Percentiles rank a stretch among this genome's conserved stretches.
phyloP scores from a whole-genome alignment of 2,113 vertebrate genomes.

The Cinclus cinclus region DNA sequence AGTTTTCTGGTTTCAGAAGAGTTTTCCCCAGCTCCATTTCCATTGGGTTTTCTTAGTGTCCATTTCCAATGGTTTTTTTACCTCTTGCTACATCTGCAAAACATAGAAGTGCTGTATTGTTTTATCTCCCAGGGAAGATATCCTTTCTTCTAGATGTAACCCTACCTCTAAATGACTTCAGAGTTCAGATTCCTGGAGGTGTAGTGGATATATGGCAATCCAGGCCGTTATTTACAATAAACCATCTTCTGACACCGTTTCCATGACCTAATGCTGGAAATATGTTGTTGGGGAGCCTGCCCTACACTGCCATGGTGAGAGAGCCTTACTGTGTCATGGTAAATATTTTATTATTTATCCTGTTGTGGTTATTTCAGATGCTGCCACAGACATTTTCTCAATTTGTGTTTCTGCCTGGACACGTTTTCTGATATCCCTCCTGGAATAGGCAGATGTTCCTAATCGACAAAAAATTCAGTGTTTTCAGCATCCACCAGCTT shows the following conservation, averaged over 20 bases:
- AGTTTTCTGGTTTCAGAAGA: background rate
- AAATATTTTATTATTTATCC: constrained; percentile 50
- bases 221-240: constrained; percentile 54
- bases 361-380: constrained; percentile 35
- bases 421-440: constrained; percentile 3
- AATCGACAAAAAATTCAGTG: constrained; percentile 3
- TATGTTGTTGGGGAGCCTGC: constrained; percentile 21
- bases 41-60: background rate
- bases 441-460: constrained; percentile 59
- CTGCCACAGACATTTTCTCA: constrained; percentile 13
- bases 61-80: background rate
- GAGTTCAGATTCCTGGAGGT: constrained; percentile 69
- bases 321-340: constrained; percentile 32
- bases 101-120: constrained; percentile 55
- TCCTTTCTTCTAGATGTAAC: constrained; percentile 61
- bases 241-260: constrained; percentile 46
- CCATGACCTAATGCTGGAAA: constrained; percentile 50
- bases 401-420: constrained; percentile 35
- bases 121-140: constrained; percentile 70
- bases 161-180: constrained; percentile 55
- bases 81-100: constrained; percentile 56
- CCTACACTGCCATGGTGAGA: constrained; percentile 7
- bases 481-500: background rate
- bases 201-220: constrained; percentile 62
- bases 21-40: background rate